Percentiles rank a stretch among this genome's conserved stretches.
These are phyloP conservation scores for Verasper variegatus DNA, from an alignment of 2,113 vertebrate species.

Conservation along the genomic window DNA sequence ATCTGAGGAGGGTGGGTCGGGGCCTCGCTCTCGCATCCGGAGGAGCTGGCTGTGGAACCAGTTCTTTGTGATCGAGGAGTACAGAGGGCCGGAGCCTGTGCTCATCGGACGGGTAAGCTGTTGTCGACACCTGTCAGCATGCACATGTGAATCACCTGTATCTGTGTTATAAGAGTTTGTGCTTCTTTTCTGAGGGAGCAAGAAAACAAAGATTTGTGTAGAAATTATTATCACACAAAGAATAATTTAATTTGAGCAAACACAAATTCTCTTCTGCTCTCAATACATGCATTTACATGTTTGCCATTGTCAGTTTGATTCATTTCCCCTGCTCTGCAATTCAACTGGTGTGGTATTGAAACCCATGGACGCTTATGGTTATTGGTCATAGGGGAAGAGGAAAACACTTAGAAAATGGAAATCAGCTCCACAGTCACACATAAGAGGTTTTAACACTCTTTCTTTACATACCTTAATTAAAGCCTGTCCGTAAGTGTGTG, in stretches of 20 bases:
- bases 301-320: conserved; percentile 19
- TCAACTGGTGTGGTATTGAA: not conserved
- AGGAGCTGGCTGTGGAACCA: conserved; percentile 97
- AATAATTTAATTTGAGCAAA: conserved; percentile 18
- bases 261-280: not conserved
- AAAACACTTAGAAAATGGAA: not conserved
- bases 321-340: not conserved
- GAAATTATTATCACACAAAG: not conserved
- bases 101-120: conserved; percentile 92
- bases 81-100: conserved; percentile 90
- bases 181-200: too few relatives aligned
- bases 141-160: conserved; percentile 5
- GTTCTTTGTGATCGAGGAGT: conserved; percentile 95
- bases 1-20: conserved; percentile 26
- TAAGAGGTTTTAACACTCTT: not conserved
- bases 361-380: not conserved
- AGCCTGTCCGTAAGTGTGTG: not conserved
- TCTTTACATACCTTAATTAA: not conserved
- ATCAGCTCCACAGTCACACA: not conserved
- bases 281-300: conserved; percentile 17
- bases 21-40: conserved; percentile 75
- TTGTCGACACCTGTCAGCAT: conserved; percentile 12
- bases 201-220: not conserved
- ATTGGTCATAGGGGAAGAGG: not conserved
- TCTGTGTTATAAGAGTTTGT: not conserved